Evolutionary conservation across 1,140 invertebrate species (phyloP).

Genomic region (Eriosoma lanigerum): DNA sequence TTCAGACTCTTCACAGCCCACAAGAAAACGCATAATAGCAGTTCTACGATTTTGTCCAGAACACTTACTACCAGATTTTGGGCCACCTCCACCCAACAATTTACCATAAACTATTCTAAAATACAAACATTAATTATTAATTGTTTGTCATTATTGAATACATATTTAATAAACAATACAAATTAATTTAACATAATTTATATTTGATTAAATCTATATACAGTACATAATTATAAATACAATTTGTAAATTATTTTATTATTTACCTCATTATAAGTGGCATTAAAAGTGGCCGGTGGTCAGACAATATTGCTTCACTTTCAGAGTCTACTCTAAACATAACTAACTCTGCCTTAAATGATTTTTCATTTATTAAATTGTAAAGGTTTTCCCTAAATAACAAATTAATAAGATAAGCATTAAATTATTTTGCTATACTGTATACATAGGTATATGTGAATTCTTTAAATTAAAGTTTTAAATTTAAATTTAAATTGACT

Average conservation of each 20-base stretch:
- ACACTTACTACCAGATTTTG: constrained; percentile 59
- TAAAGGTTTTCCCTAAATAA: constrained; percentile 71
- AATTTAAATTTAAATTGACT: constrained; percentile 59
- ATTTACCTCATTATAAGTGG: constrained; percentile 72
- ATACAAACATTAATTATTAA: no score
- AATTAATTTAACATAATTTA: not conserved
- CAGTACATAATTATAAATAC: no score
- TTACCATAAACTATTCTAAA: constrained; percentile 63
- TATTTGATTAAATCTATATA: not conserved
- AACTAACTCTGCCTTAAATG: constrained; percentile 80
- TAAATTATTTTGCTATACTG: not conserved
- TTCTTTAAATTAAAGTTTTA: not conserved
- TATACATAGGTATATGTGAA: not conserved
- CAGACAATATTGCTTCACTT: constrained; percentile 66
- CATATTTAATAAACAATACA: not conserved
- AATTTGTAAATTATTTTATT: not conserved
- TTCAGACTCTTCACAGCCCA: constrained; percentile 76
- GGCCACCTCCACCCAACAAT: constrained; percentile 61
- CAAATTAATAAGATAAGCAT: constrained; percentile 77
- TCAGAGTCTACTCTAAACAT: constrained; percentile 76
- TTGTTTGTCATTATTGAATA: constrained; percentile 52
- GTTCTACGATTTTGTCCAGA: constrained; percentile 67
- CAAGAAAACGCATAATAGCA: constrained; percentile 80
- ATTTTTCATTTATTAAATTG: constrained; percentile 81
- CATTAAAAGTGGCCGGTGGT: constrained; percentile 75